These are phyloP conservation scores for Garra rufa DNA, from an alignment of 2,113 vertebrate species.

Conservation along the genomic window DNA sequence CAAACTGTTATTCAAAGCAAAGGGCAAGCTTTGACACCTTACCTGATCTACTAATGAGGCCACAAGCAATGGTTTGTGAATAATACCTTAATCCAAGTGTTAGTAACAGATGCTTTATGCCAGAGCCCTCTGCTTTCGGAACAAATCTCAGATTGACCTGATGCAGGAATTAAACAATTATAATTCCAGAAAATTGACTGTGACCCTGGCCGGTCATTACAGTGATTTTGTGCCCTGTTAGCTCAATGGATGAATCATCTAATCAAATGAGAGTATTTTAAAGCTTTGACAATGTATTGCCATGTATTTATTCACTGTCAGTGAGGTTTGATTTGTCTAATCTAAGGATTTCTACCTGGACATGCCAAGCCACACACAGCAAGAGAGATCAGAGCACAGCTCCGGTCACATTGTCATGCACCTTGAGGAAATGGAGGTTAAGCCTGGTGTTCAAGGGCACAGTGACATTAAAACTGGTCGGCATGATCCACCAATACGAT, in stretches of 20 bases:
- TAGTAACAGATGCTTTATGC: conserved; percentile 28
- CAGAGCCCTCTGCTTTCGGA: conserved; percentile 48
- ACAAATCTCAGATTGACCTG: conserved; percentile 57
- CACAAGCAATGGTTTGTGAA: conserved; percentile 28
- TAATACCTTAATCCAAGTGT: conserved; percentile 45
- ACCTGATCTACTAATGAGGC: conserved; percentile 46
- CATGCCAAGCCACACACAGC: not conserved
- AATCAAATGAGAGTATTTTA: not conserved
- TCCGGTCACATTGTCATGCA: not conserved
- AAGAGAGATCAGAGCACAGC: not conserved
- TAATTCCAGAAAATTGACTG: conserved; percentile 46
- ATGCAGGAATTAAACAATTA: conserved; percentile 46
- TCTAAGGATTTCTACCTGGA: not conserved
- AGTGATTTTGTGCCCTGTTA: not conserved
- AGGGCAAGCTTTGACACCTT: conserved; percentile 32
- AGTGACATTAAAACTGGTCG: not conserved
- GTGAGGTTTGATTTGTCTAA: not conserved
- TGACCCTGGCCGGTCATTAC: not conserved
- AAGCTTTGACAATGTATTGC: not conserved
- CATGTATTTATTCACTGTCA: not conserved
- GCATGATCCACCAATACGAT: not conserved
- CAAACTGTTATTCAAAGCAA: conserved; percentile 15
- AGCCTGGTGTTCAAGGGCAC: conserved; percentile 2
- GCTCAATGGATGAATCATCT: not conserved
- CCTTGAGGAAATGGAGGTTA: not conserved